These are phyloP conservation scores for Prorops nasuta DNA, from an alignment of 1,140 invertebrate species.

Conservation along the genomic window DNA sequence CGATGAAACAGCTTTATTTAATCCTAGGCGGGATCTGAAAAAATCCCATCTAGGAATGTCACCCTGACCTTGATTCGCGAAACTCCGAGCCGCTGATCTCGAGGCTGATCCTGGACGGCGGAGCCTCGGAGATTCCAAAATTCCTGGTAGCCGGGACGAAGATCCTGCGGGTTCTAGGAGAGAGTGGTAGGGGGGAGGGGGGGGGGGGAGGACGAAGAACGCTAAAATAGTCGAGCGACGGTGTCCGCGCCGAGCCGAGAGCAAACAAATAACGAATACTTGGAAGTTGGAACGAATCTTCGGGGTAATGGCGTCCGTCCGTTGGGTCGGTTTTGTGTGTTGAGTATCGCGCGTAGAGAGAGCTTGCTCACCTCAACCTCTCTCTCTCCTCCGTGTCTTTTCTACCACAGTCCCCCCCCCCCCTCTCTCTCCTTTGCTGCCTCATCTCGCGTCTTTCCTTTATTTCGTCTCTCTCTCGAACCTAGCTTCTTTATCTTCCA, in stretches of 20 bases:
- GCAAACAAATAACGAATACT: constrained; percentile 43
- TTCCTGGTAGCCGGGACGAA: constrained; percentile 22
- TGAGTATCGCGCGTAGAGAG: constrained; percentile 23
- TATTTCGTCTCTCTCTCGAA: constrained; percentile 21
- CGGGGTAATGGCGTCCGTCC: constrained; percentile 22
- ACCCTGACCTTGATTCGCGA: constrained; percentile 5
- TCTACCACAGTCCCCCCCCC: background rate
- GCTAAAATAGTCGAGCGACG: constrained; percentile 33
- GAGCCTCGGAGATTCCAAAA: constrained; percentile 19
- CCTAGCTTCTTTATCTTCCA: too few species aligned
- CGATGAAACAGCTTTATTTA: too few species aligned
- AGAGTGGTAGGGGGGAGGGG: background rate
- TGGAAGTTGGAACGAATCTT: constrained; percentile 38
- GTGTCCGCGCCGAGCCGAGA: constrained; percentile 10
- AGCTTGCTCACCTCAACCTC: constrained; percentile 3
- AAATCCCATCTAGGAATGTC: too few species aligned
- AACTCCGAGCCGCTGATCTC: background rate
- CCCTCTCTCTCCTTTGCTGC: constrained; percentile 4
- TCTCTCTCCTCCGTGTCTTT: background rate
- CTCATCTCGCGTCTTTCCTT: constrained; percentile 12
- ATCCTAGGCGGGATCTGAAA: too few species aligned
- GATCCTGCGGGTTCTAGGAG: background rate
- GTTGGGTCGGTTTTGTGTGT: constrained; percentile 19
- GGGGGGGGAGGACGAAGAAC: constrained; percentile 12
- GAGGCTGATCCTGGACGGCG: background rate